Evolutionary conservation across 2,888 invertebrate species (phyloP), one percentile per base, ranked within the genome.

Genomic region (Sinodicranocentrus sp.): DNA sequence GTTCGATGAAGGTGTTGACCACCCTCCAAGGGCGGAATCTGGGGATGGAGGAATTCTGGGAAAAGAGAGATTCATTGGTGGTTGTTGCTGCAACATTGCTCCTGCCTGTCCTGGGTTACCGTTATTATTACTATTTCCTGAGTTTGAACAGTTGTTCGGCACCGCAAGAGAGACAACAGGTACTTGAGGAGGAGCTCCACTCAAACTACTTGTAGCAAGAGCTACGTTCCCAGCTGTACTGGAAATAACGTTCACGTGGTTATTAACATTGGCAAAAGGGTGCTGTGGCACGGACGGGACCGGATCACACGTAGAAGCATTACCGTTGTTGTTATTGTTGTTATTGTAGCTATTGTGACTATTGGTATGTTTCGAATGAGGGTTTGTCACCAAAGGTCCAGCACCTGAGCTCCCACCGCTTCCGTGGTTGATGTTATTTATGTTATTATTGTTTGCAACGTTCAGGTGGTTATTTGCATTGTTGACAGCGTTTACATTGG

Each of bases 1-100:
- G 78, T 89, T 89, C 10, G 89, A 89, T 13, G 88, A 88, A 0
- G 89, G 89, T 25, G 89, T 89, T 1, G 88, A 88, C 88, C 89
- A 88, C 10, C 89, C 88, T 48, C 88, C 88, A 21, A 88, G 68
- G 21, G 89, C 89, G 17, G 89, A 89, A 63, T 89, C 89, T 5
- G 89, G 89, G 5, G 89, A 89, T 13, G 88, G 89, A 33, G 89
- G 89, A 44, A 89, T 89, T 61, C 88, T 84, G 48, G 89, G 89
- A 67, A 89, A 88, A 25, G 89, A 88, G 77, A 89, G 87, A 86
- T 89, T 88, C 89, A 89, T 89, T 19, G 88, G 86, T 26, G 89
- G 88, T 70, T 85, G 86, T 48, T 48, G 48, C n/a, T 48, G 48
- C 33, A 85, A 44, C 86, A 87, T 85, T 28, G 79, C 65, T 78